Evolutionary conservation across 2,113 vertebrate genomes (phyloP).

Genomic region (Hemicordylus capensis): DNA sequence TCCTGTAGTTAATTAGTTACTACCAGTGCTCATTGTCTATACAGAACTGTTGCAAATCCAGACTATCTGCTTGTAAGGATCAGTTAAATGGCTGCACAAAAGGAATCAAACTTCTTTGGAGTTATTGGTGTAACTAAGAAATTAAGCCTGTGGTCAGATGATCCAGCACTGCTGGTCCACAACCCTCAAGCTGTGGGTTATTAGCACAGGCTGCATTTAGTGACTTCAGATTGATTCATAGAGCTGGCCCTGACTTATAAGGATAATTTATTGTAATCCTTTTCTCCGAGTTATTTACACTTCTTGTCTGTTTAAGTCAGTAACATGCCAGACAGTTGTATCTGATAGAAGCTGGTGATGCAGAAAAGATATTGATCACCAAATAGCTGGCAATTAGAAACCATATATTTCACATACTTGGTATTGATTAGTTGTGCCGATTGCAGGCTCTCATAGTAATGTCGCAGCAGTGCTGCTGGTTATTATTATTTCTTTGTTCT

Average conservation of each 20-base stretch:
- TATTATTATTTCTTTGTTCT: constrained; percentile 10
- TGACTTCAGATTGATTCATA: neutral
- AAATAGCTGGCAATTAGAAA: constrained; percentile 53
- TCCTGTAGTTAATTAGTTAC: neutral
- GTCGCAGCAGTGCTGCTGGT: neutral
- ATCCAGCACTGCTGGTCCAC: neutral
- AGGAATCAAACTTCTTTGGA: neutral
- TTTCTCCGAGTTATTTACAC: constrained; percentile 19
- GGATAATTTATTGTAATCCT: neutral
- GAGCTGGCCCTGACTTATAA: neutral
- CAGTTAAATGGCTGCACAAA: neutral
- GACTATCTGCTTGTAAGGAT: neutral
- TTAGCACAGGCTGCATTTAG: neutral
- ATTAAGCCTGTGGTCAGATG: neutral
- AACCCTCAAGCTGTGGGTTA: neutral
- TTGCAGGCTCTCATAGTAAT: constrained; percentile 32
- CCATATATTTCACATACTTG: constrained; percentile 55
- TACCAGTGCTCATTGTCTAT: too few species aligned
- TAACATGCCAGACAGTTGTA: constrained; percentile 41
- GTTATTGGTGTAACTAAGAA: neutral
- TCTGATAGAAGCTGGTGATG: constrained; percentile 54
- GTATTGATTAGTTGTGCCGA: constrained; percentile 58
- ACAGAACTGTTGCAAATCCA: neutral
- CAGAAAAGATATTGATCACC: constrained; percentile 62
- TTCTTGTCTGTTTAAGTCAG: constrained; percentile 6